Base-by-base conservation (phyloP, 2,888 invertebrate species). In the Acleris literana region DNA sequence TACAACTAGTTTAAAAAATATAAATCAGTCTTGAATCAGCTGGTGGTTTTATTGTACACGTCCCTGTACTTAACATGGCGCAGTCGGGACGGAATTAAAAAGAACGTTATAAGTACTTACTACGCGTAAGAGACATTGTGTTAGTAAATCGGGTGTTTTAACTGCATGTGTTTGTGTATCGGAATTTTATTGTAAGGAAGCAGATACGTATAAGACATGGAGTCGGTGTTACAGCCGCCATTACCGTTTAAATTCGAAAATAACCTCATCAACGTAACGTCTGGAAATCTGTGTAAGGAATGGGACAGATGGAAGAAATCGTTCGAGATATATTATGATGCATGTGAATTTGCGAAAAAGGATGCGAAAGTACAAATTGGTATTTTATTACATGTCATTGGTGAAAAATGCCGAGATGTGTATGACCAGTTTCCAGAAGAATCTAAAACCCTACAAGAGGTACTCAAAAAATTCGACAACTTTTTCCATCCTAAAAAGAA, bases 401-500 rank as follows among this genome's bases (percentile, higher is more conserved):
- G 71, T 0, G 70, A 70, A 17, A 56, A 71, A 55, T 68, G 71
- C 48, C 62, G 71, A 3, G 70, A 72, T 9, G 64, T 72, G 16
- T 69, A 58, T 43, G 67, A 72, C 11, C 68, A 71, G 49, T 69
- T 68, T 52, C 20, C 18, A 20, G 49, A 13, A 13, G 61, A 65
- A 18, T 33, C 20, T 16, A 63, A 43, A 2, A 68, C 65, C 1
- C 25, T 69, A n/a, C 4, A 61, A 9, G 58, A 58, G 9, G 60
- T 72, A 55, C n/a, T 72, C 2, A 20, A 58, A 17, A 69, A 71
- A 62, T 70, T 69, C 60, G 70, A 71, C 62, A 53, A 61, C 1
- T 68, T 65, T 63, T 74, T 72, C 33, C 33, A 60, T 13, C 65
- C 69, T 2, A 72, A 70, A 54, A 70, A 71, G 43, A 74, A 74